Evolutionary conservation across 2,888 invertebrate genomes (phyloP).

Genomic region (Melitaea athalia): DNA sequence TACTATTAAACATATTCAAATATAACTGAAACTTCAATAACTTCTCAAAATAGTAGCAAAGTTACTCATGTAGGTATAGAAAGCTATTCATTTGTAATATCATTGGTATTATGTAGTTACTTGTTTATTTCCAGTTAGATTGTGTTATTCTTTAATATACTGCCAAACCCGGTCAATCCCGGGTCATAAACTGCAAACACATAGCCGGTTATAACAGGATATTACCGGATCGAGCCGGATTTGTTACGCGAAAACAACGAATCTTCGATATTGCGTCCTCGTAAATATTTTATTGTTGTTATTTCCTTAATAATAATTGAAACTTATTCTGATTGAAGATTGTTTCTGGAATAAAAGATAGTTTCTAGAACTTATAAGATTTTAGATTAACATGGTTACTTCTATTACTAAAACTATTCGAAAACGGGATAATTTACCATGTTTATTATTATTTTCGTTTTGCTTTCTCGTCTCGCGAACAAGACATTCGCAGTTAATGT

Average conservation of each 20-base stretch:
- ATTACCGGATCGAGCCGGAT: slow-evolving; percentile 9
- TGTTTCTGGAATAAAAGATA: not conserved
- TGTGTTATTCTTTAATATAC: slow-evolving; percentile 21
- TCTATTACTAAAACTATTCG: no score
- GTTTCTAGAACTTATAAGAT: not conserved
- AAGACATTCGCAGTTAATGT: no score
- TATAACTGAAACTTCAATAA: no score
- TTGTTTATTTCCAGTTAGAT: not conserved
- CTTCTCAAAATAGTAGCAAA: no score
- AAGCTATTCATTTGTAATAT: no score
- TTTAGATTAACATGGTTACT: no score
- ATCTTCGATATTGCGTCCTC: not conserved
- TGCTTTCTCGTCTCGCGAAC: no score
- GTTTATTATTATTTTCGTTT: no score
- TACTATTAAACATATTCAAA: no score
- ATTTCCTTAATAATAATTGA: not conserved
- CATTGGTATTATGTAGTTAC: no score
- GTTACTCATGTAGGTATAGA: no score
- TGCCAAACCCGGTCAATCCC: slow-evolving; percentile 22
- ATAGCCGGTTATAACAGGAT: slow-evolving; percentile 20
- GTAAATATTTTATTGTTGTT: slow-evolving; percentile 10
- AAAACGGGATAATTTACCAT: no score
- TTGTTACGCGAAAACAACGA: slow-evolving; percentile 3
- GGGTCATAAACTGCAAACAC: slow-evolving; percentile 20
- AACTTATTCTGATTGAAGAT: not conserved